Evolutionary conservation across 1,140 invertebrate species (phyloP).

Genomic region (Pseudobourletiella spinata): DNA sequence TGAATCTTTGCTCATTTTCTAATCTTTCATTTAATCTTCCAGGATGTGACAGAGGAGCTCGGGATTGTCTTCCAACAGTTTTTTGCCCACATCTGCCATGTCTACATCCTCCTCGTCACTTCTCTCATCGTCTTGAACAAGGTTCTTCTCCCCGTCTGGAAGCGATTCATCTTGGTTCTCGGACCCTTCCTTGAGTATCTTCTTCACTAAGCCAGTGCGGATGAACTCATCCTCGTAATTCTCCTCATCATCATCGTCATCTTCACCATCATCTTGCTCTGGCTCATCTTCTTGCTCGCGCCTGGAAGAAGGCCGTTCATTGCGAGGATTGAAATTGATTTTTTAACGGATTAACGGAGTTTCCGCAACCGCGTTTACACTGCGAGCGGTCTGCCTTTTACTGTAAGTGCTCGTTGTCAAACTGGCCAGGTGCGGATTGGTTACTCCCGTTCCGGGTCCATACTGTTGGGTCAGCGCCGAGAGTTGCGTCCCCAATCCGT

Average conservation of each 20-base stretch:
- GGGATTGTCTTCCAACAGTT: no score
- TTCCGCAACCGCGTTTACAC: background rate
- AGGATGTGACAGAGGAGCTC: no score
- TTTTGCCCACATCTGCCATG: conserved; percentile 21
- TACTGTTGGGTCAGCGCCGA: no score
- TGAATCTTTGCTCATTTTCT: no score
- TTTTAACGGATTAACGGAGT: background rate
- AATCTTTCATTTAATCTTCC: no score
- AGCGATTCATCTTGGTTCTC: background rate
- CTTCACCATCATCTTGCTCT: conserved; percentile 9
- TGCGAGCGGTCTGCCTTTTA: background rate
- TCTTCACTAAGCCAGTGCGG: background rate
- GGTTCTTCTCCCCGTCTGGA: background rate
- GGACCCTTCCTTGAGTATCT: background rate
- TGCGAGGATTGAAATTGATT: background rate
- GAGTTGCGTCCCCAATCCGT: no score
- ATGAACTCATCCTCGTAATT: background rate
- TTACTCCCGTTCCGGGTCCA: no score
- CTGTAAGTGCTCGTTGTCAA: no score
- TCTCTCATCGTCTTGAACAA: no score
- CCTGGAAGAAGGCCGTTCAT: no score
- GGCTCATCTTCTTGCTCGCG: background rate
- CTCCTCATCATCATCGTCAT: background rate
- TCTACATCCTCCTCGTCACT: no score
- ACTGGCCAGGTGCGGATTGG: no score